Evolutionary conservation across 1,140 invertebrate genomes (phyloP), one percentile per base, ranked within the genome.

Genomic region (Elymnias hypermnestra): DNA sequence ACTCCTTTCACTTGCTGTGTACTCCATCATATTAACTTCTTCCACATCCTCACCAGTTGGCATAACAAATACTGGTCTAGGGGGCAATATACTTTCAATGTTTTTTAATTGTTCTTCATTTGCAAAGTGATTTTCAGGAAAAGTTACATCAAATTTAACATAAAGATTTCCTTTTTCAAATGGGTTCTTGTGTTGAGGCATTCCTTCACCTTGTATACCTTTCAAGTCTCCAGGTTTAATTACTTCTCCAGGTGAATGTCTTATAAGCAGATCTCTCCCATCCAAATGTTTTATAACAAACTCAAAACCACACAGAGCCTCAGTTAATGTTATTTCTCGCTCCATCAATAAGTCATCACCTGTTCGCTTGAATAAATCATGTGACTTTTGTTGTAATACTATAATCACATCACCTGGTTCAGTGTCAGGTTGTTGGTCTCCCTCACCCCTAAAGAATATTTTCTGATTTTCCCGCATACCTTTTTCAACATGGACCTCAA

Each of bases 401-500:
- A 98, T 95, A 40, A 97, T 91, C 41, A 98, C 92, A 87, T 98
- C 95, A 8, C 95, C 95, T 25, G 94, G 90, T 45, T 94, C 89
- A 21, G 94, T 86, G 51, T 93, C 93, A 33, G 95, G 94, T 70
- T 94, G 90, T 65, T 97, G 95, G 87, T 98, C 95, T 13, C 97
- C 97, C 84, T 97, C 95, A 12, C 95, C 94, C 25, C 89, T 83
- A 71, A 98, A 97, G 26, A 89, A 89, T 45, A 98, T 93, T 74
- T 95, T 97, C 60, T 97, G 91, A 40, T 92, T 92, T 67, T 98
- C 94, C 43, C 90, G 89, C 93, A 97, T 97, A 54, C 94, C 96
- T 84, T 96, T 96, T 61, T 98, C 95, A 52, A 98, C 91, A 73
- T 95, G 91, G 14, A 98, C 94, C 75, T 97, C 94, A 3, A 97